Base-by-base conservation (phyloP, 2,113 vertebrate species). In the Oryzias curvinotus region DNA sequence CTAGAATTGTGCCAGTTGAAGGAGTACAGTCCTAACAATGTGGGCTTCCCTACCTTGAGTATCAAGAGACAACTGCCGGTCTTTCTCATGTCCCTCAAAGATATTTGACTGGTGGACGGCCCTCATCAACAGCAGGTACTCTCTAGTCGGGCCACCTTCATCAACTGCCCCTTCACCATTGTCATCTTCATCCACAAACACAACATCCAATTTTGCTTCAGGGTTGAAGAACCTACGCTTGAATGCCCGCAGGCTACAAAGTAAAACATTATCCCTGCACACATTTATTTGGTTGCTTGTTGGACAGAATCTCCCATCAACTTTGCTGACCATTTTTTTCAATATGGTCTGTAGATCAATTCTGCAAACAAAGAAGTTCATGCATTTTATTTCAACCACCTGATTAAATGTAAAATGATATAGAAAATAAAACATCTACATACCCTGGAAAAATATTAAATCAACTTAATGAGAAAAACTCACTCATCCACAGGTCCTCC, bases 131-230 rank as follows among this genome's bases (percentile, higher is more conserved):
- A 42, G 41, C 41, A 42, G 41, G 41, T 42, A 49, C n/a, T 49
- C 46, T 36, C 57, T 30, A 18, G 46, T 49, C 2, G 46, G 57
- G 46, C 45, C 45, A 14, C 57, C 58, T 61, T 61, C n/a, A 17
- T 61, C 58, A 61, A 61, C 26, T 61, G 57, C 44, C 43, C 57
- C 57, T 59, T 59, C 57, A 61, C 10, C 58, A 61, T 61, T 61
- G 46, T 50, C 25, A 36, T 30, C 46, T 61, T 61, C 58, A 61
- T 61, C 46, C 58, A 61, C 45, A 61, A 61, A 61, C 25, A 61
- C 46, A 50, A 61, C 13, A 18, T 49, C 28, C 26, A 50, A 21
- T 61, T 61, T 61, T 48, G 57, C 45, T 48, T 30, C 46, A 47
- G 25, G 57, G 16, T 59, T 36, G 25, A 59, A 48, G 16, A 2